Base-by-base conservation (phyloP, 2,797 vertebrate species). In the Pachyuromys duprasi region DNA sequence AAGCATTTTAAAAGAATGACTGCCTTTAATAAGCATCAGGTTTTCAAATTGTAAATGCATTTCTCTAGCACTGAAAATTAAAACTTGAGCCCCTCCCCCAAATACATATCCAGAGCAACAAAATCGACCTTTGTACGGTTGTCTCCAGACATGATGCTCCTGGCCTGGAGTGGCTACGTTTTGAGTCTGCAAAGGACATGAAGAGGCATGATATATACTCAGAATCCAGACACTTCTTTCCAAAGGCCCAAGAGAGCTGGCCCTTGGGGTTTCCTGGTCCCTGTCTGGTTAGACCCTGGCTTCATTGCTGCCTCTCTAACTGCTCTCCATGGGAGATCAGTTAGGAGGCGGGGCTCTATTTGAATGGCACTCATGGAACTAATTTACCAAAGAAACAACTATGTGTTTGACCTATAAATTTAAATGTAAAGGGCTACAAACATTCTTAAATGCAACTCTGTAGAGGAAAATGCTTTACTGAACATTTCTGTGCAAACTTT, bases 401-500 rank as follows among this genome's bases (percentile, higher is more conserved):
- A 26, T 2, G 6, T 63, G 15, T 78, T 49, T 84, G 18, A 69
- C 22, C 75, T 60, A 60, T 31, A 83, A 12, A 94, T 91, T 92
- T 84, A 45, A 97, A 98, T 97, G 94, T 83, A 80, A 57, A 95
- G 93, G 95, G 96, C 95, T 98, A 97, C 95, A 98, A 97, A 97
- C 97, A 97, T 75, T 79, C 55, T 96, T 93, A 49, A 89, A 60
- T 14, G 15, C 31, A 98, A 98, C 97, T 97, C 87, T 98, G 97
- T 95, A 96, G 91, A 95, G 60, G 72, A 91, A 26, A 94, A 94
- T 91, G 91, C 88, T 97, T 97, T 98, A 97, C 97, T 93, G 98
- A 98, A 97, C 97, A 98, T 97, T 97, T 97, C 98, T 89, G 92
- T 96, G 91, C 96, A 98, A 98, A 31, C 22, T 31, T 45, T 4